phyloP scores from a whole-genome alignment of 30 jellyfish, hydroid and myxozoan species.

The Aurelia coerulea region DNA sequence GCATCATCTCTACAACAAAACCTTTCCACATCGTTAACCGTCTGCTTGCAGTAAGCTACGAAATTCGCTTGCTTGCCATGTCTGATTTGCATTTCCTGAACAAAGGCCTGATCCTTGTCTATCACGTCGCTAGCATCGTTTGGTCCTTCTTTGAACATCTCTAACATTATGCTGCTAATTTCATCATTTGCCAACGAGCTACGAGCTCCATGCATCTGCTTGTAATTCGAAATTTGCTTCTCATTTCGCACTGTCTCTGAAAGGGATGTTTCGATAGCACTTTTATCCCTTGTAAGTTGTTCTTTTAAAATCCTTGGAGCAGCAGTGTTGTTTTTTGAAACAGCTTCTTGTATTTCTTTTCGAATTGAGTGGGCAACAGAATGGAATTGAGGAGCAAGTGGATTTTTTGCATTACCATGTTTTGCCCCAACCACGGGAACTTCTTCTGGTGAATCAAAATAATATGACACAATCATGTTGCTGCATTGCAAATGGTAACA shows the following conservation, averaged over 20 bases:
- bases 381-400: not conserved
- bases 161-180: no score
- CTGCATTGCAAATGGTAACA: not conserved
- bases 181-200: no score
- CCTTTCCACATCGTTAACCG: constrained; percentile 2
- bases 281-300: not conserved
- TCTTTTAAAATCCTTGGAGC: not conserved
- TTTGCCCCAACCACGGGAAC: not conserved
- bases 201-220: no score
- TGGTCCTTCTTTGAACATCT: no score
- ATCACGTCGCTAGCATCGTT: no score
- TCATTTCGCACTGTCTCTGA: not conserved
- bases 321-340: not conserved
- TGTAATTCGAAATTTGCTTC: no score
- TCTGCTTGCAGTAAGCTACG: not conserved
- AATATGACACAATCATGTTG: no score
- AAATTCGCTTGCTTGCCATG: no score
- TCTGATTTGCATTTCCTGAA: no score
- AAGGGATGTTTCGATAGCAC: no score
- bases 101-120: no score
- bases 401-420: not conserved
- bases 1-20: not conserved
- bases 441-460: no score
- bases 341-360: not conserved
- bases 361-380: not conserved